Evolutionary conservation across 2,113 vertebrate species (phyloP).

Genomic region (Semnornis frantzii): DNA sequence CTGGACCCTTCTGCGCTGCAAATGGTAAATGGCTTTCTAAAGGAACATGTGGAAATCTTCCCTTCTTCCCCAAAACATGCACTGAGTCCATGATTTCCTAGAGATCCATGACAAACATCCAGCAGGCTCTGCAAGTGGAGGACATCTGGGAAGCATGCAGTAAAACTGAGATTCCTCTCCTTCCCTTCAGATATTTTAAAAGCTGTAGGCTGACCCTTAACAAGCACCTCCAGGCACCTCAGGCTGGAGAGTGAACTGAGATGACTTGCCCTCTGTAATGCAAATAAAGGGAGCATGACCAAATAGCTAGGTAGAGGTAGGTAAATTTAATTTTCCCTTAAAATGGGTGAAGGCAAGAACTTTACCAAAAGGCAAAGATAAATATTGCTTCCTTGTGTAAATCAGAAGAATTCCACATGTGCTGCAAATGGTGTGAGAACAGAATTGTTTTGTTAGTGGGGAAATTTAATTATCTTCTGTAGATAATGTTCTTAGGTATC

Average conservation of each 20-base stretch:
- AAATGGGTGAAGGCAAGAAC: neutral
- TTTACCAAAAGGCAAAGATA: neutral
- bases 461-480: neutral
- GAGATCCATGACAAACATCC: neutral
- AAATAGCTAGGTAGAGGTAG: neutral
- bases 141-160: neutral
- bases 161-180: neutral
- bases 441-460: neutral
- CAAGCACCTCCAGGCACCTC: neutral
- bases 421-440: neutral
- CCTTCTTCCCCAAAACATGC: neutral
- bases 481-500: neutral
- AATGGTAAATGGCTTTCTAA: neutral
- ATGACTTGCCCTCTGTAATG: neutral
- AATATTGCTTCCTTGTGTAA: neutral
- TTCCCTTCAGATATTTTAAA: neutral
- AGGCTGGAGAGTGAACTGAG: neutral
- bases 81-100: neutral
- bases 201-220: neutral
- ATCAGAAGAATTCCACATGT: neutral
- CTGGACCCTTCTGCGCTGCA: neutral
- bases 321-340: neutral
- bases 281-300: neutral
- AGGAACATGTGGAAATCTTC: neutral
- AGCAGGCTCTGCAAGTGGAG: neutral